phyloP scores from a whole-genome alignment of 2,113 vertebrate genomes.

The Rhombomys opimus region DNA sequence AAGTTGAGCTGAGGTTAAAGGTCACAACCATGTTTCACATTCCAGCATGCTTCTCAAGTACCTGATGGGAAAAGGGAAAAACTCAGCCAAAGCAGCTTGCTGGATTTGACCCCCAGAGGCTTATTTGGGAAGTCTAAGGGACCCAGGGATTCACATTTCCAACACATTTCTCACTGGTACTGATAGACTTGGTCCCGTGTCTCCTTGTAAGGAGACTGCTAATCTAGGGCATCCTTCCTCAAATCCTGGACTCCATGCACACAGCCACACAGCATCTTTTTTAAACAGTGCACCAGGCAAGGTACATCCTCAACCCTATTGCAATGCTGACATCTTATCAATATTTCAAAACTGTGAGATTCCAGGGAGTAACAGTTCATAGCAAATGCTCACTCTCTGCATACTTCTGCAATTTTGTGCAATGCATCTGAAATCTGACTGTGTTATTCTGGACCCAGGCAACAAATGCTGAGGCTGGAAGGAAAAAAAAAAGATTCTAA shows the following conservation, averaged over 20 bases:
- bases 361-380: not conserved
- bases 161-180: not conserved
- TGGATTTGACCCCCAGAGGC: not conserved
- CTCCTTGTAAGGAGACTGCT: not conserved
- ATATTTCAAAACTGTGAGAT: slow-evolving; percentile 6
- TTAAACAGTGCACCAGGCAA: not conserved
- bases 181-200: not conserved
- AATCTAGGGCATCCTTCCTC: not conserved
- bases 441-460: not conserved
- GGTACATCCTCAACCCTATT: not conserved
- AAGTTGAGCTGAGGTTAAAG: not conserved
- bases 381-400: not conserved
- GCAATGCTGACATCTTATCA: not conserved
- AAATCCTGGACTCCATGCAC: not conserved
- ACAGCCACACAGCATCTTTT: not conserved
- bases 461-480: not conserved
- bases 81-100: not conserved
- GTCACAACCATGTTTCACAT: not conserved
- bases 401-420: not conserved
- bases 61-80: rapidly evolving
- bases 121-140: not conserved
- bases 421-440: not conserved
- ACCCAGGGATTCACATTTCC: not conserved
- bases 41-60: not conserved
- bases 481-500: slow-evolving; percentile 42